Evolutionary conservation across 2,888 invertebrate genomes (phyloP), one percentile per base, ranked within the genome.

Genomic region (Tipula helvola): DNA sequence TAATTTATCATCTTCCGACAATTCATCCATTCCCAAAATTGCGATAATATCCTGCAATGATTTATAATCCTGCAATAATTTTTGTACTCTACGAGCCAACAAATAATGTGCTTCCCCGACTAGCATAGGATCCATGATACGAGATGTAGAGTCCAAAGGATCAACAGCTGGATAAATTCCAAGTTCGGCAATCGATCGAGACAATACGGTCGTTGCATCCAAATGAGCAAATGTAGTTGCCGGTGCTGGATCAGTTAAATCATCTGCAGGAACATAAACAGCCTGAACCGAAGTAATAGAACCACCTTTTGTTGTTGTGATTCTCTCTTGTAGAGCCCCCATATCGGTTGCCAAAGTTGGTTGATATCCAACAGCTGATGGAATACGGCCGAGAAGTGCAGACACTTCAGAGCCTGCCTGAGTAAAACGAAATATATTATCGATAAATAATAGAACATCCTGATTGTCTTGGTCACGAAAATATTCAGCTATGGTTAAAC

Each of bases 281-380:
- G 98, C 98, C 92, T 97, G 97, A 89, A 98, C 97, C 87, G 97
- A 98, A 88, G 98, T 98, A 90, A 98, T 98, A 89, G 98, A 98
- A 89, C 98, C 98, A 92, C 97, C 97, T 92, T 95, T 97, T 89
- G 98, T 98, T 89, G 98, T 97, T 88, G 98, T 98, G 92, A 98
- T 98, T 91, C 98, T 94, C 92, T 98, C 98, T 94, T 98, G 98
- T 97, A 98, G 97, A 90, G 96, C 83, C 95, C 98, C 98, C 98
- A 98, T 98, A 93, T 98, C 98, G 91, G 98, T 98, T 89, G 97
- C 97, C 92, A 98, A 92, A 84, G 98, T 98, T 87, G 98, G 98
- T 91, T 98, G 98, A 92, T 98, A 98, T 92, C 98, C 98, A 90
- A 98, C 97, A 91, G 98, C 98, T 47, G 96, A 96, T 89, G 98